These are phyloP conservation scores for Leguminivora glycinivorella DNA, from an alignment of 1,140 invertebrate genomes.

Conservation along the genomic window DNA sequence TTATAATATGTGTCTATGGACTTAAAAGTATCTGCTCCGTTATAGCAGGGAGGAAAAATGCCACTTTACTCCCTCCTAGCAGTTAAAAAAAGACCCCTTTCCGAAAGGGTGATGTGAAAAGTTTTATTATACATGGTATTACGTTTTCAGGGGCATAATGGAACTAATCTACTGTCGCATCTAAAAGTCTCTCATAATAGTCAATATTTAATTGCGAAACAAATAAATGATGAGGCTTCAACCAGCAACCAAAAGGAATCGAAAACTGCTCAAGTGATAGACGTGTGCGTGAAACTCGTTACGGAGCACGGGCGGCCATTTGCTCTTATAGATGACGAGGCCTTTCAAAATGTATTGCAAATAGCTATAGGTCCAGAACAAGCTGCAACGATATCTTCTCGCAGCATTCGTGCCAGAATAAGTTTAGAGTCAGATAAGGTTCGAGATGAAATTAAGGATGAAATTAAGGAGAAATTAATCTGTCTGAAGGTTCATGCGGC, in stretches of 20 bases:
- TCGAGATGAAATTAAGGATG: background rate
- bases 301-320: background rate
- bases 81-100: too few relatives aligned
- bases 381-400: slow-evolving; percentile 11
- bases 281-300: slow-evolving; percentile 11
- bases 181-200: too few relatives aligned
- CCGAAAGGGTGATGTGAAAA: too few relatives aligned
- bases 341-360: background rate
- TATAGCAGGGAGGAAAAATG: too few relatives aligned
- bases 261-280: slow-evolving; percentile 1
- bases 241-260: background rate
- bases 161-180: slow-evolving; percentile 3
- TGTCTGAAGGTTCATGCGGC: background rate
- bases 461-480: slow-evolving; percentile 3
- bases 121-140: too few relatives aligned
- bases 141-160: background rate
- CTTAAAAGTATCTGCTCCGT: too few relatives aligned
- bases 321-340: background rate
- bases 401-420: background rate
- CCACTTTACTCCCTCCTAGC: too few relatives aligned
- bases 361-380: background rate
- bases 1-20: too few relatives aligned
- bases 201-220: too few relatives aligned
- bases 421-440: slow-evolving; percentile 8
- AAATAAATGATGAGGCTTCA: background rate